These are phyloP conservation scores for Perizoma flavofasciatum DNA, from an alignment of 2,888 invertebrate genomes.

Conservation along the genomic window DNA sequence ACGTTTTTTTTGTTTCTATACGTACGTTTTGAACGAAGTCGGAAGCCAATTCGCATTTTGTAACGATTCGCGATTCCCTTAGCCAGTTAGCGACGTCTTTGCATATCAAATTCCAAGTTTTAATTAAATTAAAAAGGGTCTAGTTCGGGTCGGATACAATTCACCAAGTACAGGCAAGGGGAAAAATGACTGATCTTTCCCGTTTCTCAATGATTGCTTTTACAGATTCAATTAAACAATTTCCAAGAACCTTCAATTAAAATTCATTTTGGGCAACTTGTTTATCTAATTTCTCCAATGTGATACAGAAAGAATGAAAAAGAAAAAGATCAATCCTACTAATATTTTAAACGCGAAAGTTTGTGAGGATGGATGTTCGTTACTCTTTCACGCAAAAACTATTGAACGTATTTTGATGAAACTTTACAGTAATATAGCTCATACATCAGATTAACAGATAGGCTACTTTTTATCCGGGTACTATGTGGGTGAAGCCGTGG, in stretches of 20 bases:
- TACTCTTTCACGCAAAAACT: too few species aligned
- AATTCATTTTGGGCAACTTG: background rate
- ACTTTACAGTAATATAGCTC: too few species aligned
- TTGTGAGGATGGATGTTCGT: too few species aligned
- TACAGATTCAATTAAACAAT: slow-evolving; percentile 19
- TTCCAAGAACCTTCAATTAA: background rate
- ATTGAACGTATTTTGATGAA: too few species aligned
- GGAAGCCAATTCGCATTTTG: slow-evolving; percentile 24
- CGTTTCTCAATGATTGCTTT: slow-evolving; percentile 18
- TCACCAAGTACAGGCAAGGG: slow-evolving; percentile 3
- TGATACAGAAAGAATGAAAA: too few species aligned
- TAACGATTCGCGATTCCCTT: slow-evolving; percentile 48
- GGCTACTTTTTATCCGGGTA: too few species aligned
- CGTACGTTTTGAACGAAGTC: background rate
- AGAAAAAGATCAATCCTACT: too few species aligned
- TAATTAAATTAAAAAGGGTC: slow-evolving; percentile 29
- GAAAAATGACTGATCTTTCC: slow-evolving; percentile 14
- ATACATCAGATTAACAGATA: too few species aligned
- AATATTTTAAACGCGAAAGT: too few species aligned
- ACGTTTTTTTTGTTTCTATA: too few species aligned
- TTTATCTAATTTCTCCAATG: background rate
- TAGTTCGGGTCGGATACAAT: slow-evolving; percentile 17
- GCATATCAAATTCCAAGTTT: slow-evolving; percentile 24
- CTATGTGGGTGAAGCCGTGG: too few species aligned
- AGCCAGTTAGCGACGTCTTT: slow-evolving; percentile 28